Conservation (phyloP, 2,113 vertebrate species). For the Apteryx mantelli region DNA sequence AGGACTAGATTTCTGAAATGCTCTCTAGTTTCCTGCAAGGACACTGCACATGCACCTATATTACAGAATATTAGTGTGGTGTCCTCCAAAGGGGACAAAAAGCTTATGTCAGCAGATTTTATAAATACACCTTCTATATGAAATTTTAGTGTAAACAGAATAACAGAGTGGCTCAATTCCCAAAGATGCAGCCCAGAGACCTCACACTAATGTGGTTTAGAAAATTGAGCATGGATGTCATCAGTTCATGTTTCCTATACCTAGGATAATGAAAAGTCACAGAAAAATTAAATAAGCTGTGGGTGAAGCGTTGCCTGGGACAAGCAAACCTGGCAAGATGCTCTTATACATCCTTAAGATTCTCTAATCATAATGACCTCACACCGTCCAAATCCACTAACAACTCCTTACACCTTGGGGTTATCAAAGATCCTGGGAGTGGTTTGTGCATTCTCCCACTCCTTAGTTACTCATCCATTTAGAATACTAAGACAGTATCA, state of each 20-base stretch:
- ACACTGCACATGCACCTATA: not conserved
- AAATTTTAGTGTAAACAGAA: not conserved
- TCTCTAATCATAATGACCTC: not conserved
- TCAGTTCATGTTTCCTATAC: not conserved
- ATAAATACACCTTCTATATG: slow-evolving; percentile 3
- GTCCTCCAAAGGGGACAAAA: not conserved
- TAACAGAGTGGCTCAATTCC: not conserved
- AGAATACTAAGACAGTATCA: not conserved
- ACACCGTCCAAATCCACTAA: not conserved
- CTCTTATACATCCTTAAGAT: not conserved
- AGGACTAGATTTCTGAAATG: not conserved
- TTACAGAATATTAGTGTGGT: not conserved
- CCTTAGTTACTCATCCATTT: not conserved
- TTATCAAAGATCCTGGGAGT: not conserved
- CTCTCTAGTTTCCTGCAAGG: not conserved
- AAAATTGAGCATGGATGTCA: not conserved
- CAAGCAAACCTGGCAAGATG: not conserved
- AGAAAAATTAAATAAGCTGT: not conserved
- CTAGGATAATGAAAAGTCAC: not conserved
- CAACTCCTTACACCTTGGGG: not conserved
- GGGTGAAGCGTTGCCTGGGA: not conserved
- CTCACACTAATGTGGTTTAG: not conserved
- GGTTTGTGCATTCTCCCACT: not conserved
- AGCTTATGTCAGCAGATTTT: not conserved
- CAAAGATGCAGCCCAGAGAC: not conserved